These are phyloP conservation scores for Meriones unguiculatus DNA, from an alignment of 2,113 vertebrate genomes.

Conservation along the genomic window DNA sequence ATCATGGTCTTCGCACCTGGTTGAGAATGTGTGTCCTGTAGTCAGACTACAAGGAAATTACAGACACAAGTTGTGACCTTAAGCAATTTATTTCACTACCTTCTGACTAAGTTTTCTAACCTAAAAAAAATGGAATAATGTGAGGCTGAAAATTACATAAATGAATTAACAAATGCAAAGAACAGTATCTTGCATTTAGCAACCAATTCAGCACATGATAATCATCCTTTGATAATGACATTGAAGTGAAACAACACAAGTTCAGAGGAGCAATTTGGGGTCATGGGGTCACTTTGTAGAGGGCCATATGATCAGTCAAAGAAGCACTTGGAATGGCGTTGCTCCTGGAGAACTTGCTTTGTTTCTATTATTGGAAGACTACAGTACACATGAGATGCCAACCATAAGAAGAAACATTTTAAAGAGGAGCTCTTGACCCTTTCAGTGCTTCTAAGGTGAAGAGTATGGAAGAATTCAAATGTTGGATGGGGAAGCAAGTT, in stretches of 20 bases:
- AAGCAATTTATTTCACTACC: neutral
- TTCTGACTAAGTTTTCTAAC: neutral
- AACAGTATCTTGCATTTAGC: neutral
- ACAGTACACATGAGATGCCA: neutral
- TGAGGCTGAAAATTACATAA: conserved; percentile 6
- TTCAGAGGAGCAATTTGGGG: neutral
- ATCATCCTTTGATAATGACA: neutral
- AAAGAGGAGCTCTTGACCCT: accelerated
- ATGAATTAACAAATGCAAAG: neutral
- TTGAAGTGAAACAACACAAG: neutral
- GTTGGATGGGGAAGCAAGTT: neutral
- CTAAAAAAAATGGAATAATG: neutral
- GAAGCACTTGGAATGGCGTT: neutral
- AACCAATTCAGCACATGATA: neutral
- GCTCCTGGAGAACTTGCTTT: neutral
- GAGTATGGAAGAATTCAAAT: neutral
- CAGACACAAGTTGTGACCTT: conserved; percentile 10
- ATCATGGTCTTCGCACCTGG: neutral
- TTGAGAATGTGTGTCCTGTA: neutral
- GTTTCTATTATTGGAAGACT: neutral
- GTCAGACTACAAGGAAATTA: neutral
- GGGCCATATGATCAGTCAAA: accelerated
- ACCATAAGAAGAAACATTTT: neutral
- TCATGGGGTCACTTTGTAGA: neutral
- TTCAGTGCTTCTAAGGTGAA: too few species aligned